A percentile compares a stretch with the other conserved stretches of the same genome.
Evolutionary conservation across 2,797 vertebrate species (phyloP).

Genomic region (Trachops cirrhosus): DNA sequence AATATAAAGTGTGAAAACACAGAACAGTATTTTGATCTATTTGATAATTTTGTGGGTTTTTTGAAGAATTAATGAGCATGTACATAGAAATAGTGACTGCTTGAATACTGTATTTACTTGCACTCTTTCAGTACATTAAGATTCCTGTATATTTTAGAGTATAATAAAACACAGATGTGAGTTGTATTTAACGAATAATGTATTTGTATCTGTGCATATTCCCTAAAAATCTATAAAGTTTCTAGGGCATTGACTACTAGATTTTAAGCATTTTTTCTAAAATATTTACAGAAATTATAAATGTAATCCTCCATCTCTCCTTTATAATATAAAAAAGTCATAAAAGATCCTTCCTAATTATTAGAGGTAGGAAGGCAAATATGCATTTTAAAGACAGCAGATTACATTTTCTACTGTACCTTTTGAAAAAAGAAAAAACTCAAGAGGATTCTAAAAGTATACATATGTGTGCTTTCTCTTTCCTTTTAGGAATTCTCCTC

Average conservation of each 20-base stretch:
- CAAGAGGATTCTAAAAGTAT: constrained; percentile 73
- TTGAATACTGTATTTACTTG: constrained; percentile 92
- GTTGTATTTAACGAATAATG: constrained; percentile 87
- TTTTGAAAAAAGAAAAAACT: constrained; percentile 64
- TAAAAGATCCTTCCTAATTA: constrained; percentile 63
- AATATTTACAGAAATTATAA: constrained; percentile 74
- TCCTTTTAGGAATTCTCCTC: constrained; percentile 76
- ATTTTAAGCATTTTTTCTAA: constrained; percentile 77
- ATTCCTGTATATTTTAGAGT: constrained; percentile 99
- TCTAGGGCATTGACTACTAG: constrained; percentile 77
- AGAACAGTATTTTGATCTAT: constrained; percentile 88
- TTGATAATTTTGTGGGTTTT: constrained; percentile 89
- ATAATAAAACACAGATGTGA: constrained; percentile 91
- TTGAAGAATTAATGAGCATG: constrained; percentile 92
- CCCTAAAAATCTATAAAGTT: constrained; percentile 76
- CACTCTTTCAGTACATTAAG: constrained; percentile 95
- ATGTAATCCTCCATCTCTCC: constrained; percentile 68
- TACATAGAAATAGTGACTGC: constrained; percentile 94
- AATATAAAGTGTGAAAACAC: constrained; percentile 85
- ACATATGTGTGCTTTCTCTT: constrained; percentile 73
- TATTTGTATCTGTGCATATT: constrained; percentile 82
- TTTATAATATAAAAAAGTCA: constrained; percentile 72
- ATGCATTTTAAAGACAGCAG: constrained; percentile 68
- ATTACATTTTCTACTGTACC: constrained; percentile 74
- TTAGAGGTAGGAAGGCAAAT: constrained; percentile 62